A percentile compares a stretch with the other conserved stretches of the same genome.
Evolutionary conservation across 1,140 invertebrate species (phyloP).

Genomic region (Dendroctonus valens): DNA sequence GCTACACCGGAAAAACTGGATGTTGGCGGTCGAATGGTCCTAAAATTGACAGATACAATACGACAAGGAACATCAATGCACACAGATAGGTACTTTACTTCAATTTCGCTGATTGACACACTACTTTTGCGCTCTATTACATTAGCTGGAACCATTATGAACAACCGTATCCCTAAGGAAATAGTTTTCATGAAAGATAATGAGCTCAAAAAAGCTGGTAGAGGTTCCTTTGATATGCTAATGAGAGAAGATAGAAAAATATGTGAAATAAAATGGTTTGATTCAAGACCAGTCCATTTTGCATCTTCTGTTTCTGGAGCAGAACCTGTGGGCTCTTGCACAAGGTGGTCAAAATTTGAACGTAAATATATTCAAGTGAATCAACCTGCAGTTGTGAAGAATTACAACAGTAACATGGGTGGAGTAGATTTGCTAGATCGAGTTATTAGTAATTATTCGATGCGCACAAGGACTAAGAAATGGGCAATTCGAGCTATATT

Average conservation of each 20-base stretch:
- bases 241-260: slow-evolving; percentile 23
- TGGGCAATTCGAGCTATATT: slow-evolving; percentile 27
- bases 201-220: slow-evolving; percentile 20
- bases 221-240: slow-evolving; percentile 19
- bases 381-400: slow-evolving; percentile 9
- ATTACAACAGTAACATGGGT: slow-evolving; percentile 23
- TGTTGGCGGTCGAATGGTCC: slow-evolving; percentile 17
- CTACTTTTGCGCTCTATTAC: slow-evolving; percentile 16
- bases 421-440: slow-evolving; percentile 18
- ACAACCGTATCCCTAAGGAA: slow-evolving; percentile 19
- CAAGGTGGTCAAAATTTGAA: slow-evolving; percentile 10
- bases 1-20: slow-evolving; percentile 13
- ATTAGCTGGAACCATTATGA: slow-evolving; percentile 29
- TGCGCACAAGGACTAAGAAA: slow-evolving; percentile 24
- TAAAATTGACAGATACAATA: slow-evolving; percentile 30
- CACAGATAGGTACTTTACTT: slow-evolving; percentile 29
- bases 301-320: slow-evolving; percentile 6
- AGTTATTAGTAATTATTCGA: slow-evolving; percentile 22
- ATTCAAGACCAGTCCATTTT: slow-evolving; percentile 14
- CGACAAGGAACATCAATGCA: slow-evolving; percentile 13
- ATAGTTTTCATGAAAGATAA: slow-evolving; percentile 18
- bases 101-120: slow-evolving; percentile 27
- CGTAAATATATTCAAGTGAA: slow-evolving; percentile 10
- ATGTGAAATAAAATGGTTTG: slow-evolving; percentile 17
- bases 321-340: slow-evolving; percentile 13